Evolutionary conservation across 2,888 invertebrate genomes (phyloP), one percentile per base, ranked within the genome.

Genomic region (Drosophila nr. fundita): DNA sequence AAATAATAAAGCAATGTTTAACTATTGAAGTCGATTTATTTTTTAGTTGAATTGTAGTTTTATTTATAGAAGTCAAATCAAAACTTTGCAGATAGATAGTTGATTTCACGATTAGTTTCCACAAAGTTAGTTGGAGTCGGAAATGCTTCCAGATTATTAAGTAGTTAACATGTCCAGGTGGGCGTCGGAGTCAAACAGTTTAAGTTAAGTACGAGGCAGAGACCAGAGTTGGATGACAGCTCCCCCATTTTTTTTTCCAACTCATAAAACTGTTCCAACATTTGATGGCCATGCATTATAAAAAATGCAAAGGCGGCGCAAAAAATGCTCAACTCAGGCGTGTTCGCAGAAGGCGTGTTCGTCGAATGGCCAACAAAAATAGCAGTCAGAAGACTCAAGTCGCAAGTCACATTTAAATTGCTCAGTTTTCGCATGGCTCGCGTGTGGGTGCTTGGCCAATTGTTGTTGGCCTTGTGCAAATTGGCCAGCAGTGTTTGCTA

Each of bases 401-500:
- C 54, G 13, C 58, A 54, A 34, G 63, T 50, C 59, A 60, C 65
- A 73, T 77, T 73, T 54, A 76, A 76, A 76, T 75, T 55, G 48
- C 52, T 30, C 2, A 21, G 52, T 8, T 32, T 54, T 24, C 36
- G 53, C 36, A 24, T 36, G 8, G 45, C 15, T 45, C 45, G 34
- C 24, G 82, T 54, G 73, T 67, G 76, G 48, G 67, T 48, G 57
- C n/a, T 10, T 38, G 58, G 74, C 69, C 69, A 53, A 45, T 73
- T 68, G 69, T 60, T 73, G 74, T 59, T 86, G 86, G 83, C 83
- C 81, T 86, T 83, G 79, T 68, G 72, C 68, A 84, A 84, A 84
- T 84, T 84, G 87, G 82, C 72, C 78, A 78, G 66, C 70, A 64
- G 77, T 71, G 76, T 82, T 73, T 76, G 87, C 84, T 84, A 84